Percentiles rank a stretch among this genome's conserved stretches.
Conservation (phyloP, 2,797 vertebrate species). For the Sarcophilus harrisii region DNA sequence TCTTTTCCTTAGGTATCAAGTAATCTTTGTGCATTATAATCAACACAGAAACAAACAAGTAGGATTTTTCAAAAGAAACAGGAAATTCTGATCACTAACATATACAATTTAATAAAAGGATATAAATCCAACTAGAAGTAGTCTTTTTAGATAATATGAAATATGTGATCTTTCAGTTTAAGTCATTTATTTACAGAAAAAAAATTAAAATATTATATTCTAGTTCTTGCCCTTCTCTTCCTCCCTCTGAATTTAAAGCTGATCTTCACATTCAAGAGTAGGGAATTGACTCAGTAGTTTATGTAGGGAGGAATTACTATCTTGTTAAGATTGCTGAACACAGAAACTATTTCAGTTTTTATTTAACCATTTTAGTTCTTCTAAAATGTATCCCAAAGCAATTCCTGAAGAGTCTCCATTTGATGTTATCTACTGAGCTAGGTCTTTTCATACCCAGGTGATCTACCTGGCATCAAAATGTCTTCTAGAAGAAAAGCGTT, state of each 20-base stretch:
- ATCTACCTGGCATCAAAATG: conserved; percentile 42
- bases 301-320: conserved; percentile 32
- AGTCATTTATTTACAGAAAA: not conserved
- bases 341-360: conserved; percentile 51
- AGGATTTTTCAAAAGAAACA: conserved; percentile 34
- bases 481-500: conserved; percentile 34
- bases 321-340: conserved; percentile 32
- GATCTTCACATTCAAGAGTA: conserved; percentile 26
- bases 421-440: not conserved
- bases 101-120: conserved; percentile 47
- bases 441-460: conserved; percentile 30
- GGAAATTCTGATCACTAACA: conserved; percentile 32
- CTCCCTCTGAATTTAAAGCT: not conserved
- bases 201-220: conserved; percentile 18
- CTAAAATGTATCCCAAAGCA: conserved; percentile 38
- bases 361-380: conserved; percentile 49
- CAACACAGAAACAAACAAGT: conserved; percentile 45
- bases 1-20: conserved; percentile 23
- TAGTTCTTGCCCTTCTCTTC: not conserved
- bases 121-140: conserved; percentile 3
- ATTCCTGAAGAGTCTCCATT: conserved; percentile 18
- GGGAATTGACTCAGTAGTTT: not conserved
- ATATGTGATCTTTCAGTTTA: not conserved
- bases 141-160: conserved; percentile 36
- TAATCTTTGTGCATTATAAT: conserved; percentile 8